Percentiles rank a stretch among this genome's conserved stretches.
These are phyloP conservation scores for Kuschelorhynchus macadamiae DNA, from an alignment of 2,888 invertebrate genomes.

Conservation along the genomic window DNA sequence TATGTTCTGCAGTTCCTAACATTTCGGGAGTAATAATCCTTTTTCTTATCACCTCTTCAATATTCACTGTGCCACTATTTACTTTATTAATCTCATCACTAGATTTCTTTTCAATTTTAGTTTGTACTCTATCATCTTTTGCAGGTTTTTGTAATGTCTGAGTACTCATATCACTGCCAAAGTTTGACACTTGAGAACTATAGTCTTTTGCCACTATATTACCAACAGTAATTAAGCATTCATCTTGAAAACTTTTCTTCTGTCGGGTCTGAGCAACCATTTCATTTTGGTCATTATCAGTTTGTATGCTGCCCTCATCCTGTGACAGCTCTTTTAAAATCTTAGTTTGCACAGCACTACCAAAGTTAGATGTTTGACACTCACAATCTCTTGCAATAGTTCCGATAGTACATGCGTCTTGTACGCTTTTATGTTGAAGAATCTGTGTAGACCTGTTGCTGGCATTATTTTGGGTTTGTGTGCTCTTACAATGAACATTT, in stretches of 20 bases:
- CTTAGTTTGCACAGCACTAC: no score
- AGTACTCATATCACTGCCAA: not conserved
- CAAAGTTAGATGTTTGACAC: no score
- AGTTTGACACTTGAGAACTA: no score
- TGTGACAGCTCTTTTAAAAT: no score
- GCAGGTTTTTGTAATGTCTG: not conserved
- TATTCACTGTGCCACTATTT: not conserved
- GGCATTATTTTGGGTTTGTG: no score
- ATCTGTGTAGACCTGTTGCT: not conserved
- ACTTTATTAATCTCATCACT: not conserved
- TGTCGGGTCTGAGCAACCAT: not conserved
- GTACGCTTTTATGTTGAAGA: not conserved
- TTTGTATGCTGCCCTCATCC: no score
- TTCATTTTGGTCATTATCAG: not conserved
- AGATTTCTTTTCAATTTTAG: not conserved
- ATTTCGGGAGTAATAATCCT: not conserved
- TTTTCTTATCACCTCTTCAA: not conserved
- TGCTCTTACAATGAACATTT: no score
- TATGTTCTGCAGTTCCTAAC: not conserved
- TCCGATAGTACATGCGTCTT: not conserved
- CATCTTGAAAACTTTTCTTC: not conserved
- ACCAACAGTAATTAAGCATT: not conserved
- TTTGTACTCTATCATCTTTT: conserved; percentile 5
- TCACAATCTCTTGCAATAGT: no score
- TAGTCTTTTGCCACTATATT: no score